A percentile compares a stretch with the other conserved stretches of the same genome.
Conservation (phyloP, 2,797 vertebrate genomes). For the Coluber constrictor region DNA sequence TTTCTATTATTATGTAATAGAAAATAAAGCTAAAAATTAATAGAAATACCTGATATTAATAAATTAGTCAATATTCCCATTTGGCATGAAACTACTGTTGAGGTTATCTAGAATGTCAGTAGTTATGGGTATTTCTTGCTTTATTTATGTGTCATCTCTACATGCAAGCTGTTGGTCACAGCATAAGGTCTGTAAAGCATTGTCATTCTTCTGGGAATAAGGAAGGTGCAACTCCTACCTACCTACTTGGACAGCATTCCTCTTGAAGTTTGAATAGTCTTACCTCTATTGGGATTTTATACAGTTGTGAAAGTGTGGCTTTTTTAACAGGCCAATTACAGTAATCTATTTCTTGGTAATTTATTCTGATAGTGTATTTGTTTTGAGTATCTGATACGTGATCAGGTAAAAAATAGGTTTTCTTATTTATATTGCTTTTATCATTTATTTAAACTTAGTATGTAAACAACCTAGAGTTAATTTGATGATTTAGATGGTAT, state of each 20-base stretch:
- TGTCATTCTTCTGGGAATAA: not conserved
- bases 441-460: not conserved
- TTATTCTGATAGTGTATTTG: not conserved
- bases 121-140: not conserved
- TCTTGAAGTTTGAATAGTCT: not conserved
- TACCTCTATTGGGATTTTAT: not conserved
- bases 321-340: not conserved
- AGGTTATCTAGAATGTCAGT: not conserved
- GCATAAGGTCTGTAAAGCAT: not conserved
- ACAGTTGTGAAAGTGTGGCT: not conserved
- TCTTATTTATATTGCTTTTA: not conserved
- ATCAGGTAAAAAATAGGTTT: not conserved
- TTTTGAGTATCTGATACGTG: not conserved
- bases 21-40: slow-evolving; percentile 43
- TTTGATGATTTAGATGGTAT: not conserved
- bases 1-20: slow-evolving; percentile 20
- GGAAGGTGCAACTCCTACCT: not conserved
- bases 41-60: slow-evolving; percentile 9
- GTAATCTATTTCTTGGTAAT: not conserved
- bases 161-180: not conserved
- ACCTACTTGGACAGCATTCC: not conserved
- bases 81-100: not conserved
- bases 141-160: not conserved
- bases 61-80: not conserved
- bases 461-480: not conserved